phyloP scores from a whole-genome alignment of 2,888 invertebrate species.

The Yponomeuta evonymella region DNA sequence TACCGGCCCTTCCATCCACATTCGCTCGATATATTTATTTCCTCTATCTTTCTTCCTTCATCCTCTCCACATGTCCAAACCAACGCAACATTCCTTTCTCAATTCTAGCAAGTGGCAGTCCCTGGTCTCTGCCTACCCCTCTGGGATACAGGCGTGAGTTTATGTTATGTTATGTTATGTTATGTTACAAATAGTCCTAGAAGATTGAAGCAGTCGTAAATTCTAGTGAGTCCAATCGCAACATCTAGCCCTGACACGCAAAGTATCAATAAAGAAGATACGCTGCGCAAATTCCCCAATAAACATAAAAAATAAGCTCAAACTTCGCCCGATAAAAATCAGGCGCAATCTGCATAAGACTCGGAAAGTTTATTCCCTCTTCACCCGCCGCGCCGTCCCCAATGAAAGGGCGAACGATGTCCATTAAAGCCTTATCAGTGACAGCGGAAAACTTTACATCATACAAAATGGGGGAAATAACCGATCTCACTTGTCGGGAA shows the following conservation, averaged over 20 bases:
- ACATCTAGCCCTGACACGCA: neutral
- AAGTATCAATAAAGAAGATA: neutral
- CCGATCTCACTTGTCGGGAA: slow-evolving; percentile 59
- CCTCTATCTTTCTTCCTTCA: no score
- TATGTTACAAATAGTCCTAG: neutral
- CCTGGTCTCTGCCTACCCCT: no score
- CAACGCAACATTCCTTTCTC: no score
- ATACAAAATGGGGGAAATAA: slow-evolving; percentile 65
- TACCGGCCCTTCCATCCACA: no score
- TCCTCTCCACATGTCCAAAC: no score
- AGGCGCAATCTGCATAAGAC: slow-evolving; percentile 20
- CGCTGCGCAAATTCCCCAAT: neutral
- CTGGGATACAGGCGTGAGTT: no score
- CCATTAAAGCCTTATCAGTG: slow-evolving; percentile 58
- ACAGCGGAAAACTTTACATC: slow-evolving; percentile 65
- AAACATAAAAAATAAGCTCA: slow-evolving; percentile 30
- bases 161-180: no score
- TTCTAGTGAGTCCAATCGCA: neutral
- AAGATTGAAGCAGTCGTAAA: neutral
- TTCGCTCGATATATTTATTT: no score
- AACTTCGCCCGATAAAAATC: slow-evolving; percentile 10
- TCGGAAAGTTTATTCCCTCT: slow-evolving; percentile 15
- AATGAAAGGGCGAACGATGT: slow-evolving; percentile 34
- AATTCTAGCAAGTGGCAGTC: no score
- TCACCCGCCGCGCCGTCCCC: slow-evolving; percentile 22